Conservation (phyloP, 1,140 invertebrate genomes). For the Coenobita brevimanus region DNA sequence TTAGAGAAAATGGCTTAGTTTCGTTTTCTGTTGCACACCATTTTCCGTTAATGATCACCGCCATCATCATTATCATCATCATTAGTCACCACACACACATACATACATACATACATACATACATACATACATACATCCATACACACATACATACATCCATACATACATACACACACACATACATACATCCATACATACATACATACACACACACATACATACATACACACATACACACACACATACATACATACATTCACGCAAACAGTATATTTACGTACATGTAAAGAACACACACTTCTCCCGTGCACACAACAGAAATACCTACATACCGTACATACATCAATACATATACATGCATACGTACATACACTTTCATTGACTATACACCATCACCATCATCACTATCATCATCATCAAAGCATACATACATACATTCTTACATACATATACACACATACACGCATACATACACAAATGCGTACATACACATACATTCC, state of each 20-base stretch:
- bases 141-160: neutral
- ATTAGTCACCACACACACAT: too few relatives aligned
- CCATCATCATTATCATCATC: too few relatives aligned
- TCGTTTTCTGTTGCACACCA: too few relatives aligned
- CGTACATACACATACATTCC: neutral
- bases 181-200: too few relatives aligned
- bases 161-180: too few relatives aligned
- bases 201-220: neutral
- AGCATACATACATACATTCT: neutral
- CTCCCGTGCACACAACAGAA: too few relatives aligned
- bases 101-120: neutral
- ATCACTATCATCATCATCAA: too few relatives aligned
- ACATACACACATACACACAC: neutral
- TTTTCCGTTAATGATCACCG: neutral
- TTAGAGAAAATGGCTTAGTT: neutral
- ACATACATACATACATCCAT: neutral
- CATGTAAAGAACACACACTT: neutral
- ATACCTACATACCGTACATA: too few relatives aligned
- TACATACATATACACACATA: neutral
- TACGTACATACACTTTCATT: too few relatives aligned
- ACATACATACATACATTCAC: neutral
- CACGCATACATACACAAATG: neutral
- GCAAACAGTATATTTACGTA: too few relatives aligned
- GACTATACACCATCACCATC: too few relatives aligned
- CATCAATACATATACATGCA: too few relatives aligned